phyloP scores from a whole-genome alignment of 2,888 invertebrate genomes.

The Xylophagus ater region DNA sequence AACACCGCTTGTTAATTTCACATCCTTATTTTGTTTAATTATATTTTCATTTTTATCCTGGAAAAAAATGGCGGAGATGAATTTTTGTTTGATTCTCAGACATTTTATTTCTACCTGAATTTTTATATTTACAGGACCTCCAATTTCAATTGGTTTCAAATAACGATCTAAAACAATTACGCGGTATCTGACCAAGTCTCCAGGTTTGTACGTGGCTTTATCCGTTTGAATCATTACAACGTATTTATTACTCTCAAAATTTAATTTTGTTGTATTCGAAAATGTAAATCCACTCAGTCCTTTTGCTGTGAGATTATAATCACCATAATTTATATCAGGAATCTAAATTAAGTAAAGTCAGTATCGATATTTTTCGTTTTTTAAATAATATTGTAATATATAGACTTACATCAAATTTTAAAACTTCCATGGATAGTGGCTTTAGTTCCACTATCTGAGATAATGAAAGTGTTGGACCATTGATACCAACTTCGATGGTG shows the following conservation, averaged over 20 bases:
- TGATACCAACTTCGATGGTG: slow-evolving; percentile 55
- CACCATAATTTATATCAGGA: slow-evolving; percentile 56
- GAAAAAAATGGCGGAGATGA: not conserved
- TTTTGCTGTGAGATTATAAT: slow-evolving; percentile 56
- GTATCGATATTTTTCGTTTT: not conserved
- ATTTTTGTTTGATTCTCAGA: not conserved
- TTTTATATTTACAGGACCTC: not conserved
- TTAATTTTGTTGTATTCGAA: slow-evolving; percentile 56
- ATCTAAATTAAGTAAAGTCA: not conserved
- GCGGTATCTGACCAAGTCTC: slow-evolving; percentile 58
- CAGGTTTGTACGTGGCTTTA: slow-evolving; percentile 81
- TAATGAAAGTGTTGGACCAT: slow-evolving; percentile 53
- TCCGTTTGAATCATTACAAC: slow-evolving; percentile 63
- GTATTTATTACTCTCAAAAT: slow-evolving; percentile 52
- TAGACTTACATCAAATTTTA: slow-evolving; percentile 54
- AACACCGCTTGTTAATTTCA: not conserved
- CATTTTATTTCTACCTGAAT: not conserved
- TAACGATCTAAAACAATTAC: not conserved
- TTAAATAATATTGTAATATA: too few species aligned
- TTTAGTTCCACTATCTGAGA: slow-evolving; percentile 55
- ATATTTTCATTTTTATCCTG: not conserved
- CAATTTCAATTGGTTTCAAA: not conserved
- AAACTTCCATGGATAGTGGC: slow-evolving; percentile 54
- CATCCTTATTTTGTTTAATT: not conserved
- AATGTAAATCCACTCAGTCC: slow-evolving; percentile 65